Evolutionary conservation across 1,140 invertebrate species (phyloP).

Genomic region (Periplaneta americana): DNA sequence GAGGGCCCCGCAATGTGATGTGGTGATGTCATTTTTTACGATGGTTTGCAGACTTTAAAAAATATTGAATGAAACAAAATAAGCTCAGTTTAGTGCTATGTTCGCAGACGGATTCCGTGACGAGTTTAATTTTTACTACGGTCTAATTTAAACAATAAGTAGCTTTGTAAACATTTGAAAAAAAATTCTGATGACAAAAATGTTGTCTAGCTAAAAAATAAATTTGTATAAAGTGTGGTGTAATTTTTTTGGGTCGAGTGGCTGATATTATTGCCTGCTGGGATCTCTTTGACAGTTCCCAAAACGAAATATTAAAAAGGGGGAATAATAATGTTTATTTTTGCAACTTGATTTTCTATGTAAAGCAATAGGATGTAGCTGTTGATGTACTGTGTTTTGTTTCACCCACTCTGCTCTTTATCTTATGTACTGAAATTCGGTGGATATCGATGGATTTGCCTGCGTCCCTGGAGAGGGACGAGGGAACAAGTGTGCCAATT

Average conservation of each 20-base stretch:
- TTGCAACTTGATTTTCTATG: slow-evolving; percentile 12
- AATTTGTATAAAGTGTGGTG: slow-evolving; percentile 23
- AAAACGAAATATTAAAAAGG: not conserved
- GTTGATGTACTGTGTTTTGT: slow-evolving; percentile 1
- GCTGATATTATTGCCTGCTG: slow-evolving; percentile 14
- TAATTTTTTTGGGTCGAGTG: slow-evolving; percentile 20
- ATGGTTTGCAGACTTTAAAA: slow-evolving; percentile 21
- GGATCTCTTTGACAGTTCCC: slow-evolving; percentile 13
- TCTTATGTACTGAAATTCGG: not conserved
- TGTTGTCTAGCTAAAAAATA: slow-evolving; percentile 12
- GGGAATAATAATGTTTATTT: slow-evolving; percentile 7
- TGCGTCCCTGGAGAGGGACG: not conserved
- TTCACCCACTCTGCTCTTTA: not conserved
- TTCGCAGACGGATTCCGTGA: slow-evolving; percentile 21
- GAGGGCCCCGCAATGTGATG: slow-evolving; percentile 10
- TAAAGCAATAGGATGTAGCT: slow-evolving; percentile 14
- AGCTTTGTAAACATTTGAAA: slow-evolving; percentile 19
- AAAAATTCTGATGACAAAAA: not conserved
- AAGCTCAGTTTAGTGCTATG: slow-evolving; percentile 28
- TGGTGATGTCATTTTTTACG: slow-evolving; percentile 16
- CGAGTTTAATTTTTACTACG: slow-evolving; percentile 21
- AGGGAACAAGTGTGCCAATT: slow-evolving; percentile 16
- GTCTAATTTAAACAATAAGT: slow-evolving; percentile 23
- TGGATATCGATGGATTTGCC: slow-evolving; percentile 3
- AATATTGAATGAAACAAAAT: slow-evolving; percentile 19